phyloP scores from a whole-genome alignment of 1,140 invertebrate genomes.

The Drosophila prosaltans region DNA sequence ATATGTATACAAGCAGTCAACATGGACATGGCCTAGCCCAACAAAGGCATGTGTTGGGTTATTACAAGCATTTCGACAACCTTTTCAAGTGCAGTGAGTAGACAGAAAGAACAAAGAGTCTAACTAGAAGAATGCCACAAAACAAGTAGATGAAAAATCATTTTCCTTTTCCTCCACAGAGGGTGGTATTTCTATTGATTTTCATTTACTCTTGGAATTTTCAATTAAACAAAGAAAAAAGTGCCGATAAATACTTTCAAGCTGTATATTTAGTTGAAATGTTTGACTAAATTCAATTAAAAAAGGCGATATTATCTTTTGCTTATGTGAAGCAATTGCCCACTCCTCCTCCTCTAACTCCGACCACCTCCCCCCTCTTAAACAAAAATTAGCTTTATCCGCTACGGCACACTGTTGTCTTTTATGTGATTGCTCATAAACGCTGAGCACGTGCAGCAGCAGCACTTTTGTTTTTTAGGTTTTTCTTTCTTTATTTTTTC shows the following conservation, averaged over 20 bases:
- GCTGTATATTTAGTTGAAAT: not conserved
- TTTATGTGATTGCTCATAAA: constrained; percentile 22
- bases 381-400: not conserved
- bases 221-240: constrained; percentile 4
- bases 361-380: not conserved
- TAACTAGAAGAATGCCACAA: constrained; percentile 8
- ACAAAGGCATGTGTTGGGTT: constrained; percentile 31
- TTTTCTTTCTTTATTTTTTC: constrained; percentile 23
- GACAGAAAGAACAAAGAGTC: constrained; percentile 30
- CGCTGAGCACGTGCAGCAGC: constrained; percentile 63
- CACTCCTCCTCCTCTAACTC: not conserved
- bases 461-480: constrained; percentile 1
- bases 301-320: constrained; percentile 4
- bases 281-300: constrained; percentile 8
- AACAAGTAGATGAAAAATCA: constrained; percentile 22
- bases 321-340: constrained; percentile 51
- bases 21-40: constrained; percentile 22
- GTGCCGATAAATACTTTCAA: constrained; percentile 5
- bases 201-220: not conserved
- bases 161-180: constrained; percentile 10
- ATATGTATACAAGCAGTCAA: not conserved
- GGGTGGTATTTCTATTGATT: constrained; percentile 1
- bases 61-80: constrained; percentile 16
- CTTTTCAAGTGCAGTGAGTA: constrained; percentile 56
- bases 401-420: constrained; percentile 7